phyloP scores from a whole-genome alignment of 2,113 vertebrate genomes.

The Salminus brasiliensis region DNA sequence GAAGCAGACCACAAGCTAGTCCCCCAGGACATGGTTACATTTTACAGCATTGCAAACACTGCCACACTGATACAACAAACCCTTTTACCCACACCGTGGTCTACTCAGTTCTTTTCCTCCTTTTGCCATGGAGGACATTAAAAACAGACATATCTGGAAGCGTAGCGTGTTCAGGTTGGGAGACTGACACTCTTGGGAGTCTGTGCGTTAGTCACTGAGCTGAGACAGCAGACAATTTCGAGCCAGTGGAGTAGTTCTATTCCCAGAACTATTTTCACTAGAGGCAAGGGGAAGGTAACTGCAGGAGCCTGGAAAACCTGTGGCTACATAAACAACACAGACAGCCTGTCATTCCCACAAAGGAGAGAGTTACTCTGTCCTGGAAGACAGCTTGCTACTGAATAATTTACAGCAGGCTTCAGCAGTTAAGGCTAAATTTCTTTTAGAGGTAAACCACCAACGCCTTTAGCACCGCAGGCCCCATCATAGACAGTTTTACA shows the following conservation, averaged over 20 bases:
- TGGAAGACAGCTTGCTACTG: constrained; percentile 66
- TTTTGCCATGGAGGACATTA: constrained; percentile 18
- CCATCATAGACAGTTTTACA: constrained; percentile 61
- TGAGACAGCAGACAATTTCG: constrained; percentile 16
- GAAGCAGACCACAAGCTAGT: constrained; percentile 5
- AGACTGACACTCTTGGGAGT: constrained; percentile 6
- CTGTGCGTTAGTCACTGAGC: constrained; percentile 19
- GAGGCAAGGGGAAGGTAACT: constrained; percentile 31
- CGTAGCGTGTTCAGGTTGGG: constrained; percentile 7
- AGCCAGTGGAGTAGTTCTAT: constrained; percentile 19
- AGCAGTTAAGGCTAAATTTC: constrained; percentile 62
- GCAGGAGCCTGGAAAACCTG: constrained; percentile 36
- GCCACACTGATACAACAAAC: constrained; percentile 14
- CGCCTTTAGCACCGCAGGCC: constrained; percentile 19
- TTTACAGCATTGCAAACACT: constrained; percentile 25
- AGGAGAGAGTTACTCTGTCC: constrained; percentile 60
- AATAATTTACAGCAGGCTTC: constrained; percentile 71
- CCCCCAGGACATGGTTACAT: constrained; percentile 1
- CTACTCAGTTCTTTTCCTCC: neutral
- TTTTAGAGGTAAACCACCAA: constrained; percentile 48
- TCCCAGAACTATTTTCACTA: constrained; percentile 33
- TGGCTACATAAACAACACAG: constrained; percentile 58
- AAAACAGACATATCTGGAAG: constrained; percentile 27
- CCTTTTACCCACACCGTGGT: neutral
- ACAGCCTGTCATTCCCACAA: constrained; percentile 64